Evolutionary conservation across 2,113 vertebrate genomes (phyloP).

Genomic region (Gallinago media): DNA sequence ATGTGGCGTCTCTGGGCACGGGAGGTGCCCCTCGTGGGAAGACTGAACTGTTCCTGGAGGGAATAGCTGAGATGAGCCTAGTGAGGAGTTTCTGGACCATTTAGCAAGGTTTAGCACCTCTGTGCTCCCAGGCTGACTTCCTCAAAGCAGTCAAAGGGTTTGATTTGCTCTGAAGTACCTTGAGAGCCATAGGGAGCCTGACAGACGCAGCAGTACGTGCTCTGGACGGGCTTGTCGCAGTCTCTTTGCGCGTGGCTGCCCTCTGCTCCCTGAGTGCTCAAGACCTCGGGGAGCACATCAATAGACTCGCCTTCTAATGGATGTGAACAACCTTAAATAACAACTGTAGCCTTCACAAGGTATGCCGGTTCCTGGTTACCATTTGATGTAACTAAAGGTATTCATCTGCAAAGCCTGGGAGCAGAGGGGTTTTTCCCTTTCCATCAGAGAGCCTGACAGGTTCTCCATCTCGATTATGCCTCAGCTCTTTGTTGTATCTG

Average conservation of each 20-base stretch:
- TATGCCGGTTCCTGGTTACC: background rate
- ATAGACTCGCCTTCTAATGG: background rate
- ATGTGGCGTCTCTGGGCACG: background rate
- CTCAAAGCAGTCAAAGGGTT: background rate
- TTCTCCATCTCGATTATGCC: background rate
- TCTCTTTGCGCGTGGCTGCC: background rate
- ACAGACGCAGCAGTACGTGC: background rate
- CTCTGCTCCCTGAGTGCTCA: background rate
- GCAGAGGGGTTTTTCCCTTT: background rate
- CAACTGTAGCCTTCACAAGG: background rate
- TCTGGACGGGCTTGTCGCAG: background rate
- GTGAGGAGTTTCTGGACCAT: background rate
- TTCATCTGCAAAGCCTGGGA: background rate
- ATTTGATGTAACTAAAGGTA: background rate
- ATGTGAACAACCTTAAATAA: background rate
- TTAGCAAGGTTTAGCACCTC: background rate
- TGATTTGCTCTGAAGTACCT: background rate
- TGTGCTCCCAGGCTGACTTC: background rate
- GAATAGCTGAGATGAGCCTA: background rate
- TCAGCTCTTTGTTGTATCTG: background rate
- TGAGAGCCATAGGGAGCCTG: accelerated
- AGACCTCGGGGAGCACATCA: background rate
- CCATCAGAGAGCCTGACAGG: background rate
- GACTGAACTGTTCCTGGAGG: background rate
- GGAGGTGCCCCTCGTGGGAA: accelerated